Conservation (phyloP, 2,888 invertebrate species). For the Galerucella calmariensis region DNA sequence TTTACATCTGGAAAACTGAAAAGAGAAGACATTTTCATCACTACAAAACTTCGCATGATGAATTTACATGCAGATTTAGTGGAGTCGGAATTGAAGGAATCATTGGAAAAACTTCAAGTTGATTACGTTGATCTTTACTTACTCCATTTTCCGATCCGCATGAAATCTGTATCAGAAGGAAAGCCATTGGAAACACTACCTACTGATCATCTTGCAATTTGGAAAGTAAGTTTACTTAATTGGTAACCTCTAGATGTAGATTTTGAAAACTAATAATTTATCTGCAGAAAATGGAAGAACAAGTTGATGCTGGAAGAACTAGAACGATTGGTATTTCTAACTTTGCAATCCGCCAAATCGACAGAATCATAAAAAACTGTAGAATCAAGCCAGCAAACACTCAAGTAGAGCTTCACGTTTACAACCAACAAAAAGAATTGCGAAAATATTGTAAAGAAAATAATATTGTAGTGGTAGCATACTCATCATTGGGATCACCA, state of each 20-base stretch:
- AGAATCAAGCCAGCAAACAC: slow-evolving; percentile 71
- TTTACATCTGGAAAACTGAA: slow-evolving; percentile 73
- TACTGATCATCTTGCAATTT: slow-evolving; percentile 76
- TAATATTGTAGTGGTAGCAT: slow-evolving; percentile 66
- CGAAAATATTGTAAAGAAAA: slow-evolving; percentile 60
- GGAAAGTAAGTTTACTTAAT: slow-evolving; percentile 69
- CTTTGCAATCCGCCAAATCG: slow-evolving; percentile 77
- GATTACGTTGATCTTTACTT: slow-evolving; percentile 85
- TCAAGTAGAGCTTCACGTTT: slow-evolving; percentile 74
- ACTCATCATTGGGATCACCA: slow-evolving; percentile 66
- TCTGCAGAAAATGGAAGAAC: slow-evolving; percentile 68
- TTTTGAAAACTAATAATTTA: no score
- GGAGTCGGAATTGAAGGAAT: slow-evolving; percentile 72
- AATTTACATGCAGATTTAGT: slow-evolving; percentile 63
- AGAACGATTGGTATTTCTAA: slow-evolving; percentile 86
- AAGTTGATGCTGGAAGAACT: slow-evolving; percentile 72
- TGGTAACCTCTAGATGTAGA: no score
- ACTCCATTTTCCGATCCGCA: slow-evolving; percentile 78
- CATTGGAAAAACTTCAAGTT: slow-evolving; percentile 75
- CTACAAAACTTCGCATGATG: slow-evolving; percentile 64
- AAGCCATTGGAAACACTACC: slow-evolving; percentile 66
- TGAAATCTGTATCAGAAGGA: slow-evolving; percentile 69
- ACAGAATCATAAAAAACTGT: slow-evolving; percentile 69
- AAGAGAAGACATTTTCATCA: slow-evolving; percentile 81
- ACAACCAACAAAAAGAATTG: slow-evolving; percentile 66